Evolutionary conservation across 1,140 invertebrate species (phyloP).

Genomic region (Zaprionus lachaisei): DNA sequence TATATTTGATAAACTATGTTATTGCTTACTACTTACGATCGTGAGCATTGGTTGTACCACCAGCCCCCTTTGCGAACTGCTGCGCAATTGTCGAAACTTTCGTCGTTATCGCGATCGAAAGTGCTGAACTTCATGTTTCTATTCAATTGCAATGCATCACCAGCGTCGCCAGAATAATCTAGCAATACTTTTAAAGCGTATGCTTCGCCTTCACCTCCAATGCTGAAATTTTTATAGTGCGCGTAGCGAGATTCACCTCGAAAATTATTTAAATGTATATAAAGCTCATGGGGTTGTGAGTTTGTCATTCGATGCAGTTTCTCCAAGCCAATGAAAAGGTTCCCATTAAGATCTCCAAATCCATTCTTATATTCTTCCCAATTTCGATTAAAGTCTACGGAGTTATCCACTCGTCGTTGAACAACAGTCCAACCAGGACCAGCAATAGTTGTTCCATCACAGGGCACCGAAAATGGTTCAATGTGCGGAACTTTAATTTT

Average conservation of each 20-base stretch:
- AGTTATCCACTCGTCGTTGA: slow-evolving; percentile 20
- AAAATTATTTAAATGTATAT: slow-evolving; percentile 28
- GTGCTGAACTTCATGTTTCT: slow-evolving; percentile 41
- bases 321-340: slow-evolving; percentile 32
- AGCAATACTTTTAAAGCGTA: slow-evolving; percentile 20
- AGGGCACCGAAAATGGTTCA: slow-evolving; percentile 20
- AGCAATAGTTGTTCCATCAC: slow-evolving; percentile 21
- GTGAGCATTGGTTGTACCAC: slow-evolving; percentile 43
- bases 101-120: slow-evolving; percentile 40
- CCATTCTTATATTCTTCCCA: slow-evolving; percentile 36
- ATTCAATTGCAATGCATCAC: slow-evolving; percentile 20
- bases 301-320: slow-evolving; percentile 33
- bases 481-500: slow-evolving; percentile 28
- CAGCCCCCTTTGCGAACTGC: slow-evolving; percentile 19
- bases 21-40: slow-evolving; percentile 25
- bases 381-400: slow-evolving; percentile 25
- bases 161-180: slow-evolving; percentile 21
- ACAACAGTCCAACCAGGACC: slow-evolving; percentile 36
- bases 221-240: slow-evolving; percentile 27
- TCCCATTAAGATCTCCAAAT: slow-evolving; percentile 27
- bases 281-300: slow-evolving; percentile 29
- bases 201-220: slow-evolving; percentile 22
- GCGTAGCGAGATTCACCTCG: slow-evolving; percentile 13
- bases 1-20: background rate
- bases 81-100: slow-evolving; percentile 31